Base-by-base conservation (phyloP, 2,888 invertebrate genomes). In the Danaus chrysippus region DNA sequence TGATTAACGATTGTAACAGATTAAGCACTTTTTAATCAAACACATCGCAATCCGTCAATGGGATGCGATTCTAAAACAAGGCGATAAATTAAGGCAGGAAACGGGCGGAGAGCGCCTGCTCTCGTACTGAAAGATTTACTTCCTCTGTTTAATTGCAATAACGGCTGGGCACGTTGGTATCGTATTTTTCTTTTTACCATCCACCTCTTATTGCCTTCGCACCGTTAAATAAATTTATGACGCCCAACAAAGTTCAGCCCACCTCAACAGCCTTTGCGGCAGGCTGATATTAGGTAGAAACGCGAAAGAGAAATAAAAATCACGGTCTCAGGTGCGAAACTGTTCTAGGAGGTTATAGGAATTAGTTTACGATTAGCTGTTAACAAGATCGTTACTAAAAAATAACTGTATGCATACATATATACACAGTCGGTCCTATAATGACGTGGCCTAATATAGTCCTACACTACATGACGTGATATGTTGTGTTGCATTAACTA, bases 171-270 rank as follows among this genome's bases (percentile, higher is more conserved):
- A 90, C 91, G 91, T 90, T 87, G 89, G 88, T 90, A 90, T 88
- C 91, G 91, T 90, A 91, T 91, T 90, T 90, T 91, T 90, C 90
- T 90, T 89, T 91, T 91, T 87, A 89, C 89, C 86, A 90, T 86
- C 88, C 83, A 83, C 87, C 90, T 89, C 89, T 91, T 91, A 90
- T 89, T 91, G 89, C 91, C 88, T 89, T 85, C 78, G 83, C 85
- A 87, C 86, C 89, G 91, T 91, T 91, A 91, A 90, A 89, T 89
- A 87, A 91, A 91, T 91, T 91, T 91, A 91, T 91, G 91, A 91
- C 81, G 83, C 87, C 86, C 86, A 85, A 87, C 89, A 87, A 89
- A 89, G 89, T 89, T 90, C 88, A 86, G 81, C 89, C 84, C 87
- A 88, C 90, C 89, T 88, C 77, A 75, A 79, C 77, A 80, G 79